Evolutionary conservation across 2,888 invertebrate species (phyloP).

Genomic region (Callimorpha dominula): DNA sequence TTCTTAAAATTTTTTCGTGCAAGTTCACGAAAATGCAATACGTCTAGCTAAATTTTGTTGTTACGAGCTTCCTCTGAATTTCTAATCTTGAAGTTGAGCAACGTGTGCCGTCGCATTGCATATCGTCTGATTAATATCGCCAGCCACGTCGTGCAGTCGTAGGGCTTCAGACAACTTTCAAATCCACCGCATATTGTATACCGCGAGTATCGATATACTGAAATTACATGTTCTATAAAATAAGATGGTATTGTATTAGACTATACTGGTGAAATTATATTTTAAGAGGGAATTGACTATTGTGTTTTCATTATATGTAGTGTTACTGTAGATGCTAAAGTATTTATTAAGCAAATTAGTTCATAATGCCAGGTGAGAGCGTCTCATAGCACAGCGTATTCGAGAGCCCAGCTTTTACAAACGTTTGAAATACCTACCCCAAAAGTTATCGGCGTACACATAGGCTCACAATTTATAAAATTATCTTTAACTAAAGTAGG

Average conservation of each 20-base stretch:
- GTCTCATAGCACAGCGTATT: too few relatives aligned
- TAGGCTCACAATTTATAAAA: too few relatives aligned
- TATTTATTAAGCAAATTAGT: too few relatives aligned
- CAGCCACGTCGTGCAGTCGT: constrained; percentile 56
- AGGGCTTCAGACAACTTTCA: constrained; percentile 75
- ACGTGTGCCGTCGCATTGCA: constrained; percentile 73
- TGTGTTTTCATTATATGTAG: too few relatives aligned
- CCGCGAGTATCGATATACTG: constrained; percentile 62
- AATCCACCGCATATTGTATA: constrained; percentile 56
- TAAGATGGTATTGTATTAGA: not conserved
- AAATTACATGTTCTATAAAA: not conserved
- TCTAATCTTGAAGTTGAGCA: constrained; percentile 65
- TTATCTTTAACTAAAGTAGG: too few relatives aligned
- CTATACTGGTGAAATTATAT: not conserved
- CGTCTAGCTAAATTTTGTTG: constrained; percentile 75
- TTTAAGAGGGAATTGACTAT: not conserved
- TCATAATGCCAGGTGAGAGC: too few relatives aligned
- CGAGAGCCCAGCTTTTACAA: too few relatives aligned
- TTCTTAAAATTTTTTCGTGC: not conserved
- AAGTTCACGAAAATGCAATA: constrained; percentile 19
- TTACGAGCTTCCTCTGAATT: constrained; percentile 65
- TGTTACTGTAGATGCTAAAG: too few relatives aligned
- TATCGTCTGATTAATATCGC: constrained; percentile 81
- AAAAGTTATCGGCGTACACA: too few relatives aligned
- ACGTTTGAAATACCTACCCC: too few relatives aligned